Evolutionary conservation across 2,888 invertebrate genomes (phyloP), one percentile per base, ranked within the genome.

Genomic region (Acrobeloides nanus): DNA sequence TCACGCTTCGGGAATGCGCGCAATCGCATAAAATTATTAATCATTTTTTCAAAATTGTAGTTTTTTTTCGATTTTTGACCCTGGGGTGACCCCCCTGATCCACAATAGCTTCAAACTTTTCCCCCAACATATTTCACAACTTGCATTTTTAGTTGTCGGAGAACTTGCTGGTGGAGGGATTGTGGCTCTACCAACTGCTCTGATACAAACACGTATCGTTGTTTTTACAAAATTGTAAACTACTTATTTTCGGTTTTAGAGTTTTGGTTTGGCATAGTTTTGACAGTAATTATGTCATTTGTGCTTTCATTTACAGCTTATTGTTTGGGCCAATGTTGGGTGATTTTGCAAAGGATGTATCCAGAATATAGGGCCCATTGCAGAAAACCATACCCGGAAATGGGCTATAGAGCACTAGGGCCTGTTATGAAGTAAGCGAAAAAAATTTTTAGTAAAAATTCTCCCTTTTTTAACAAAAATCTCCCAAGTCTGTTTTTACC

Each of bases 141-240:
- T n/a, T 46, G 12, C 62, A 17, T 61, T 66, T 20, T 66, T 66
- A 54, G 60, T 66, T 24, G 66, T 68, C 17, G 68, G 67, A 38
- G 68, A 68, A 51, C 53, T 68, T 35, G 68, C 67, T 23, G 68
- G 68, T 33, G 66, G 68, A 37, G 68, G 68, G 21, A 53, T 68
- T 17, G 68, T 68, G 21, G 68, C 66, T 29, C 35, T 67, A 24
- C 67, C 67, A 12, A 68, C 67, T 0, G 66, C 67, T 12, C 59
- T 67, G 48, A 67, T 67, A 46, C 67, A 67, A 51, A 57, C 65
- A 10, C 57, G 65, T 64, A n/a, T 21, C 50, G 60, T 26, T 29
- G 10, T n/a, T n/a, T 2, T 15, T 23, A 21, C 33, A 53, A 51
- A 8, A 2, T n/a, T 32, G 26, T 15, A 38, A n/a, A 7, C 10